These are phyloP conservation scores for Drosophila oshimai DNA, from an alignment of 1,140 invertebrate genomes.

Conservation along the genomic window DNA sequence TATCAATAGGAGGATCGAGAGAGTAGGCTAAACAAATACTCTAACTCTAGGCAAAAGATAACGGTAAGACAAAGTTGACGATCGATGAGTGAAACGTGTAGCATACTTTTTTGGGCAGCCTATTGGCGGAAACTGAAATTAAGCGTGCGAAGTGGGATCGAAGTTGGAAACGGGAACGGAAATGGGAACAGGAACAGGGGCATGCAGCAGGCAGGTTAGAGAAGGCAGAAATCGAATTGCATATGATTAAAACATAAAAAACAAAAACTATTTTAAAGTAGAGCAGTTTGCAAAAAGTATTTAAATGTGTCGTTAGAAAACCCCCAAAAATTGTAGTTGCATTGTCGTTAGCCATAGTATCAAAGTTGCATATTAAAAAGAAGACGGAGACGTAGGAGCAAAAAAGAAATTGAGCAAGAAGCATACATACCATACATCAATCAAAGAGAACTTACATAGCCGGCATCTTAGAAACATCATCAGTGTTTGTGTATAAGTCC, in stretches of 20 bases:
- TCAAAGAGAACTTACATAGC: slow-evolving; percentile 54
- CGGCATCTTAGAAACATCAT: slow-evolving; percentile 65
- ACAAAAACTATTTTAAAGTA: slow-evolving; percentile 77
- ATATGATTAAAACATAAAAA: slow-evolving; percentile 62
- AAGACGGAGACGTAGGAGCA: neutral
- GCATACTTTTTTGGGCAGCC: slow-evolving; percentile 61
- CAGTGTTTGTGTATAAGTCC: slow-evolving; percentile 70
- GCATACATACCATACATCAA: slow-evolving; percentile 75
- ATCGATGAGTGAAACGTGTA: slow-evolving; percentile 50
- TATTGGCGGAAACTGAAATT: slow-evolving; percentile 47
- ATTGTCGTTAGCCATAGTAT: slow-evolving; percentile 77
- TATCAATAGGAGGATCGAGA: slow-evolving; percentile 54
- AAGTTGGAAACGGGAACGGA: slow-evolving; percentile 6
- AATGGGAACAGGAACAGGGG: slow-evolving; percentile 23
- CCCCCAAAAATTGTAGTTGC: slow-evolving; percentile 67
- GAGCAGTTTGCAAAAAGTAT: slow-evolving; percentile 75
- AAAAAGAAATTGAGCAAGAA: slow-evolving; percentile 22
- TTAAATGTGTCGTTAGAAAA: slow-evolving; percentile 77
- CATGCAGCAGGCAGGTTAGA: neutral
- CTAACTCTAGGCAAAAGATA: slow-evolving; percentile 42
- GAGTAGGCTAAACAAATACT: slow-evolving; percentile 42
- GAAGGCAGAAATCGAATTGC: slow-evolving; percentile 52
- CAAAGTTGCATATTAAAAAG: slow-evolving; percentile 26
- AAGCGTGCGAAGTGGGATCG: neutral
- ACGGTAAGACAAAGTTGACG: slow-evolving; percentile 25